These are phyloP conservation scores for Pegoplata infirma DNA, from an alignment of 2,888 invertebrate genomes.

Conservation along the genomic window DNA sequence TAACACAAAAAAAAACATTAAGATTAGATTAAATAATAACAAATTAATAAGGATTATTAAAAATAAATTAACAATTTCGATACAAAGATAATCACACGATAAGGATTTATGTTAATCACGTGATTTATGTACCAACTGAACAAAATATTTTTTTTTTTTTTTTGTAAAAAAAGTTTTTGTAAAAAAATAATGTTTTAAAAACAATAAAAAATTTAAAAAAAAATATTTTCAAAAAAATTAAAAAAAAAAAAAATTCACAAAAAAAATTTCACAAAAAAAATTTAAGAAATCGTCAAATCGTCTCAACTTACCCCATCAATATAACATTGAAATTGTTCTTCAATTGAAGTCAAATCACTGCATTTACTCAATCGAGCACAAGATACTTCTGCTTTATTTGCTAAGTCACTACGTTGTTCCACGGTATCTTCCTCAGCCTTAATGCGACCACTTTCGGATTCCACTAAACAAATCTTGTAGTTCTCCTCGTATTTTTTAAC, in stretches of 20 bases:
- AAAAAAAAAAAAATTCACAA: too few species aligned
- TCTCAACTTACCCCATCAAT: slow-evolving; percentile 36
- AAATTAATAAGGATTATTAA: background rate
- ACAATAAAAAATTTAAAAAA: too few species aligned
- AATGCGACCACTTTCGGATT: accelerated
- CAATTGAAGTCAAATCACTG: background rate
- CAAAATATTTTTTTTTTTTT: too few species aligned
- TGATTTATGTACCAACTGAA: too few species aligned
- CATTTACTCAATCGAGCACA: slow-evolving; percentile 63
- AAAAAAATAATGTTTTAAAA: too few species aligned
- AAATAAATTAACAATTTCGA: too few species aligned
- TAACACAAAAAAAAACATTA: background rate
- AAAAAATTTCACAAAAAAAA: too few species aligned
- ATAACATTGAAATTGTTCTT: slow-evolving; percentile 66
- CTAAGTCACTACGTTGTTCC: slow-evolving; percentile 62
- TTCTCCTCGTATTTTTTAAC: slow-evolving; percentile 49
- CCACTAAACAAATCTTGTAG: slow-evolving; percentile 45
- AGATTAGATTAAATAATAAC: background rate
- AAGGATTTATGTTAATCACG: too few species aligned
- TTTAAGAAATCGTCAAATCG: too few species aligned
- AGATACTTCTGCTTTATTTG: slow-evolving; percentile 51
- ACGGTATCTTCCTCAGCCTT: slow-evolving; percentile 59
- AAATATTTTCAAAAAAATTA: too few species aligned
- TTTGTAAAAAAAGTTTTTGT: too few species aligned
- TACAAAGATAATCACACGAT: too few species aligned